These are phyloP conservation scores for Enteromius afrohamiltoni DNA, from an alignment of 2,797 vertebrate genomes.

Conservation along the genomic window DNA sequence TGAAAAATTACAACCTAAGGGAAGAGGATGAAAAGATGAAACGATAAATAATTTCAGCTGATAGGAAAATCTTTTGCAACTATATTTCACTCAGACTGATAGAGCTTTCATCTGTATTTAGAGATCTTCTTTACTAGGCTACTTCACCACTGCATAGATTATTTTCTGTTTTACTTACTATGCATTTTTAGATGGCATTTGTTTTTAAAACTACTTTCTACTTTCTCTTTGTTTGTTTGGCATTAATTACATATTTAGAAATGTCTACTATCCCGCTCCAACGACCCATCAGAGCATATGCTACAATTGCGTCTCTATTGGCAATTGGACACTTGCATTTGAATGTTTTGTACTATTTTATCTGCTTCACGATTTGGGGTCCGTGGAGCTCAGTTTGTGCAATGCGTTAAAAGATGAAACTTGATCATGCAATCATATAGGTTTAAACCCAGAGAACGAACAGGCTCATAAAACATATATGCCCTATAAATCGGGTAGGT, in stretches of 20 bases:
- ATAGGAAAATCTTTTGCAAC: conserved; percentile 18
- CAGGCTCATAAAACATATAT: too few species aligned
- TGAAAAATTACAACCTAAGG: conserved; percentile 43
- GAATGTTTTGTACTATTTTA: too few species aligned
- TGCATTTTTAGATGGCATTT: not conserved
- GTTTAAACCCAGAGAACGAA: too few species aligned
- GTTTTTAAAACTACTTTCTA: not conserved
- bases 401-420: too few species aligned
- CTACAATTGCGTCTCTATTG: too few species aligned
- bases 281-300: too few species aligned
- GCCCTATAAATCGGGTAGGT: too few species aligned
- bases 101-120: conserved; percentile 17
- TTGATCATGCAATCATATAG: too few species aligned
- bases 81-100: conserved; percentile 19
- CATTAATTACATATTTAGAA: not conserved
- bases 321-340: too few species aligned
- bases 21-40: conserved; percentile 43
- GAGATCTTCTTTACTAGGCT: not conserved
- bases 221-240: not conserved
- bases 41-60: conserved; percentile 36
- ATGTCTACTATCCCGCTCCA: not conserved
- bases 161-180: not conserved
- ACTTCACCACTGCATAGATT: not conserved
- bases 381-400: too few species aligned
- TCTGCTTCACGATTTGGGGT: too few species aligned